Conservation (phyloP, 1,140 invertebrate species). For the Megathymus violae region DNA sequence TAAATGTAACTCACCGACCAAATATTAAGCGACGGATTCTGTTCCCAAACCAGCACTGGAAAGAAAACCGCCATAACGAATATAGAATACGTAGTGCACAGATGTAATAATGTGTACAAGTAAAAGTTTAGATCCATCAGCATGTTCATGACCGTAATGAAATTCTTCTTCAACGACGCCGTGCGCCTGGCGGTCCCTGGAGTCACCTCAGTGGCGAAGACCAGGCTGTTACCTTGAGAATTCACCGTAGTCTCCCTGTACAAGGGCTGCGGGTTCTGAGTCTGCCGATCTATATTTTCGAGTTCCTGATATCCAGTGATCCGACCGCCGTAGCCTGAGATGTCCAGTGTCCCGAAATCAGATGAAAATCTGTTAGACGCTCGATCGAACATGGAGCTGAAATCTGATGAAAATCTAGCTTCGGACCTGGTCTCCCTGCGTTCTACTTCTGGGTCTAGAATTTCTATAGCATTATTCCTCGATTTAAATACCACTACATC, state of each 20-base stretch:
- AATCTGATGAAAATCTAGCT: slow-evolving; percentile 66
- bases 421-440: slow-evolving; percentile 55
- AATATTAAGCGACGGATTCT: slow-evolving; percentile 71
- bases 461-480: slow-evolving; percentile 65
- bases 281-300: slow-evolving; percentile 64
- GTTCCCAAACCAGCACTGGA: slow-evolving; percentile 70
- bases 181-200: slow-evolving; percentile 71
- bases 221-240: slow-evolving; percentile 51
- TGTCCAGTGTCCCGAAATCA: slow-evolving; percentile 64
- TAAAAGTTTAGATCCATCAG: slow-evolving; percentile 78
- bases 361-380: slow-evolving; percentile 61
- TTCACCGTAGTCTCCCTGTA: slow-evolving; percentile 79
- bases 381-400: slow-evolving; percentile 52
- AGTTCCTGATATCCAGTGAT: slow-evolving; percentile 68
- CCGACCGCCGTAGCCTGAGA: slow-evolving; percentile 50
- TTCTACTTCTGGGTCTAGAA: slow-evolving; percentile 65
- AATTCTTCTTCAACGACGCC: slow-evolving; percentile 73
- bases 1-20: slow-evolving; percentile 59
- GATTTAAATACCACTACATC: slow-evolving; percentile 77
- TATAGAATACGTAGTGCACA: slow-evolving; percentile 70
- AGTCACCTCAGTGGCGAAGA: slow-evolving; percentile 62
- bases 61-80: slow-evolving; percentile 68
- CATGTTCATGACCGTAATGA: slow-evolving; percentile 72
- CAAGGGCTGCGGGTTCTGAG: slow-evolving; percentile 65
- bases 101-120: slow-evolving; percentile 69